Percentiles rank a stretch among this genome's conserved stretches.
Evolutionary conservation across 1,140 invertebrate genomes (phyloP).

Genomic region (Orius laevigatus): DNA sequence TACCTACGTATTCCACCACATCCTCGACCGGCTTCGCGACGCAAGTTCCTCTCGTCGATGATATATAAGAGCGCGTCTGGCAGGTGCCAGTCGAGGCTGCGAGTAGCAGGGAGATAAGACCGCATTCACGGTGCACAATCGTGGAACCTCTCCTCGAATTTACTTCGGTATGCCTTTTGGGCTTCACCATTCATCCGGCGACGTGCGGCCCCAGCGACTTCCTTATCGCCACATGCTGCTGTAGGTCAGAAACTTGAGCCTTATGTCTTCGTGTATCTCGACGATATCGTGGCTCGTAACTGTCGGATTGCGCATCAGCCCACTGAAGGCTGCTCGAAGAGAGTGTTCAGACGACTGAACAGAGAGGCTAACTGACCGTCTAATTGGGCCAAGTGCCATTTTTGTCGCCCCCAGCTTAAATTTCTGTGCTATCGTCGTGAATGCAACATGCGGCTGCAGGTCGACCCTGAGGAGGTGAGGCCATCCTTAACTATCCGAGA

Average conservation of each 20-base stretch:
- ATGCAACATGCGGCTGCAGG: background rate
- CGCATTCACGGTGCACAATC: too few relatives aligned
- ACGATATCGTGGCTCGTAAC: constrained; percentile 27
- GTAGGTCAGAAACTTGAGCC: background rate
- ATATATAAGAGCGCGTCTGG: constrained; percentile 24
- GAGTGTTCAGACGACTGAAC: background rate
- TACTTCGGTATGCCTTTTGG: background rate
- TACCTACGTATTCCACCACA: constrained; percentile 21
- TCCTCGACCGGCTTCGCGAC: constrained; percentile 23
- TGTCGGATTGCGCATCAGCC: background rate
- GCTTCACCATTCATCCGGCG: background rate
- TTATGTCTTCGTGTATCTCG: constrained; percentile 23
- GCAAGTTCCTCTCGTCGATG: constrained; percentile 22
- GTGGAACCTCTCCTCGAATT: background rate
- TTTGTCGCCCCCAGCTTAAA: constrained; percentile 25
- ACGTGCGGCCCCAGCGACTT: too few relatives aligned
- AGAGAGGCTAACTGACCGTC: background rate
- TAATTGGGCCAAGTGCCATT: constrained; percentile 14
- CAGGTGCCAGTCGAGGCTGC: constrained; percentile 8
- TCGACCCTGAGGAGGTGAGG: constrained; percentile 17
- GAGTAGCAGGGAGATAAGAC: too few relatives aligned
- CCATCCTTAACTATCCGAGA: constrained; percentile 22
- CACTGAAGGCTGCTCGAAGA: too few relatives aligned
- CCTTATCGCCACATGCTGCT: too few relatives aligned
- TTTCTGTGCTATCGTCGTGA: background rate